phyloP scores from a whole-genome alignment of 2,797 vertebrate species.

The Semaprochilodus insignis region DNA sequence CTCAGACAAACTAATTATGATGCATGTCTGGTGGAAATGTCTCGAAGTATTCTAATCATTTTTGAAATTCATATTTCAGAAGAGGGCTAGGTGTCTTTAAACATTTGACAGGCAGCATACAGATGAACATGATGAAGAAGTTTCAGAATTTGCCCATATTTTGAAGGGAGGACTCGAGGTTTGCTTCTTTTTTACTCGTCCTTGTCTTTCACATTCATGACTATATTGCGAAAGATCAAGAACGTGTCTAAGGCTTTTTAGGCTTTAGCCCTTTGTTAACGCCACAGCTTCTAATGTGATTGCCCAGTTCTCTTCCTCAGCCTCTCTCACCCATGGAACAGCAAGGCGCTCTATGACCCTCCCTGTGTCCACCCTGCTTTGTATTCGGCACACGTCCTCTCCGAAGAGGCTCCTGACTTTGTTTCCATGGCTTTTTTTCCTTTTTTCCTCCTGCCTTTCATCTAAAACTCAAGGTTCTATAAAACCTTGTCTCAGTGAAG shows the following conservation, averaged over 20 bases:
- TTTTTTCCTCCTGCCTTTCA: slow-evolving; percentile 29
- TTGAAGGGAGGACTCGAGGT: neutral
- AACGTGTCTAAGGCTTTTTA: slow-evolving; percentile 68
- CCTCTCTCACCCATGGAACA: slow-evolving; percentile 35
- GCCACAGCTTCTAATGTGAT: slow-evolving; percentile 76
- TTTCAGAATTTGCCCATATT: too few relatives aligned
- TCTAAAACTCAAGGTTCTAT: slow-evolving; percentile 46
- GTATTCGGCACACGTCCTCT: slow-evolving; percentile 41
- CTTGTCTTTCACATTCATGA: slow-evolving; percentile 23
- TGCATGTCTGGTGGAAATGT: too few relatives aligned
- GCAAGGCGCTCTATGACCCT: slow-evolving; percentile 51
- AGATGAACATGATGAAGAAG: too few relatives aligned
- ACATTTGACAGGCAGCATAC: too few relatives aligned
- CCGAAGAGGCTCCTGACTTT: slow-evolving; percentile 36
- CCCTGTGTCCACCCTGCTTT: slow-evolving; percentile 18
- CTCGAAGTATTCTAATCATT: too few relatives aligned
- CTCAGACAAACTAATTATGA: too few relatives aligned
- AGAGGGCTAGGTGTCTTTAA: too few relatives aligned
- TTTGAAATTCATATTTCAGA: too few relatives aligned
- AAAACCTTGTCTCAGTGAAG: slow-evolving; percentile 31
- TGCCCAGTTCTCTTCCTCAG: slow-evolving; percentile 67
- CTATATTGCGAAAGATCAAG: slow-evolving; percentile 68
- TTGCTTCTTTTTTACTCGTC: slow-evolving; percentile 44
- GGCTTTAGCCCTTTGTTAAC: slow-evolving; percentile 71
- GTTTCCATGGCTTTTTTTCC: slow-evolving; percentile 32